Evolutionary conservation across 2,797 vertebrate species (phyloP).

Genomic region (Urocyon cinereoargenteus): DNA sequence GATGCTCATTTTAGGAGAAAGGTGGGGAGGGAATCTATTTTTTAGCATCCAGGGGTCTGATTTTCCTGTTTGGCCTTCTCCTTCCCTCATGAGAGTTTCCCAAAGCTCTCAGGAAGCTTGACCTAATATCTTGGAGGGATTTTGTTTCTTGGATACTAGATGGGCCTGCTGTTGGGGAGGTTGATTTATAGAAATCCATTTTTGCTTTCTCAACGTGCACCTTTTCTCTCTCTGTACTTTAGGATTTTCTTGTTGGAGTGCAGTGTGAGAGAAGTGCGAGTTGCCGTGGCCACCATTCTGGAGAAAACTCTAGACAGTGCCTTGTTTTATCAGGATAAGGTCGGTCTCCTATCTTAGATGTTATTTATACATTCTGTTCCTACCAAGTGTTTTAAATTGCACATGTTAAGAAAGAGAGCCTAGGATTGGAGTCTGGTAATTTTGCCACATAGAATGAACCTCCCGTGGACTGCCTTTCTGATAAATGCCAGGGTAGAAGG

Average conservation of each 20-base stretch:
- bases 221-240: constrained; percentile 73
- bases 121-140: neutral
- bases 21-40: neutral
- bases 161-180: neutral
- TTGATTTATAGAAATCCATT: neutral
- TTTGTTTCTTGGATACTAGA: neutral
- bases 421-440: neutral
- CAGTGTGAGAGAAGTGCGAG: constrained; percentile 96
- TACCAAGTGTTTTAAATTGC: neutral
- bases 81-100: neutral
- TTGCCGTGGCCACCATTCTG: constrained; percentile 96
- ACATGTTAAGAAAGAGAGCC: neutral
- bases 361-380: neutral
- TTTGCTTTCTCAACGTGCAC: neutral
- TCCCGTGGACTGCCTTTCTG: neutral
- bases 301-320: constrained; percentile 98
- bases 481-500: neutral
- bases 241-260: constrained; percentile 98
- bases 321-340: constrained; percentile 95
- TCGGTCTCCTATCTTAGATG: constrained; percentile 77
- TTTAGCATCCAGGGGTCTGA: neutral
- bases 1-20: neutral
- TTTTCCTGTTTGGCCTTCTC: neutral
- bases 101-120: neutral
- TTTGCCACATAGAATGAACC: neutral